Evolutionary conservation across 2,113 vertebrate species (phyloP).

Genomic region (Calidris pugnax): DNA sequence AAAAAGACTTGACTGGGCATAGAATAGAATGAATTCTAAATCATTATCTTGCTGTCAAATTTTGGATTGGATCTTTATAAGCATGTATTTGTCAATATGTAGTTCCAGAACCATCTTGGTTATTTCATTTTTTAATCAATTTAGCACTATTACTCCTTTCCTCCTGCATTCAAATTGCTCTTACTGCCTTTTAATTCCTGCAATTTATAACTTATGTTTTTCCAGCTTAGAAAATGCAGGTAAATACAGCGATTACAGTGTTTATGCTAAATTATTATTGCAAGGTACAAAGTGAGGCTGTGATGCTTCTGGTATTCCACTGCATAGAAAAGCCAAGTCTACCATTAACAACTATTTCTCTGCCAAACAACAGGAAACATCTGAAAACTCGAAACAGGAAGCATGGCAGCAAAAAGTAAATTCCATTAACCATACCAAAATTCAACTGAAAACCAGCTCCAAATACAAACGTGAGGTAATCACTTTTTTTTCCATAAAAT

Average conservation of each 20-base stretch:
- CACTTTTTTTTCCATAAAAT: not conserved
- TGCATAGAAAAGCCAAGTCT: not conserved
- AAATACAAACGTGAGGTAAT: not conserved
- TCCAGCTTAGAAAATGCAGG: slow-evolving; percentile 19
- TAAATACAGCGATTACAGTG: slow-evolving; percentile 22
- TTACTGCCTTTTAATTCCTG: not conserved
- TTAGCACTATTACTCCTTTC: not conserved
- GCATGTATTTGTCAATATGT: not conserved
- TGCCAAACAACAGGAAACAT: not conserved
- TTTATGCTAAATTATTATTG: slow-evolving; percentile 38
- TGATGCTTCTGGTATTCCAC: not conserved
- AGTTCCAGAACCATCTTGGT: not conserved
- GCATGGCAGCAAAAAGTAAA: not conserved
- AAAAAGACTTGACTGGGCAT: not conserved
- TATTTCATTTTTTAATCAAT: not conserved
- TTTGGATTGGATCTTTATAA: not conserved
- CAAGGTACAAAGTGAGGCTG: not conserved
- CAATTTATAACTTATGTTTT: slow-evolving; percentile 1
- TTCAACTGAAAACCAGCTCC: not conserved
- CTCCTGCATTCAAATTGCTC: not conserved
- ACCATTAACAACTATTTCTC: not conserved
- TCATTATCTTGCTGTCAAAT: not conserved
- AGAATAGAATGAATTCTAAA: not conserved
- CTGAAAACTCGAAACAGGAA: not conserved
- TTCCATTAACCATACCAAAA: not conserved